These are phyloP conservation scores for Thripadectes ignobilis DNA, from an alignment of 2,797 vertebrate species.

Conservation along the genomic window DNA sequence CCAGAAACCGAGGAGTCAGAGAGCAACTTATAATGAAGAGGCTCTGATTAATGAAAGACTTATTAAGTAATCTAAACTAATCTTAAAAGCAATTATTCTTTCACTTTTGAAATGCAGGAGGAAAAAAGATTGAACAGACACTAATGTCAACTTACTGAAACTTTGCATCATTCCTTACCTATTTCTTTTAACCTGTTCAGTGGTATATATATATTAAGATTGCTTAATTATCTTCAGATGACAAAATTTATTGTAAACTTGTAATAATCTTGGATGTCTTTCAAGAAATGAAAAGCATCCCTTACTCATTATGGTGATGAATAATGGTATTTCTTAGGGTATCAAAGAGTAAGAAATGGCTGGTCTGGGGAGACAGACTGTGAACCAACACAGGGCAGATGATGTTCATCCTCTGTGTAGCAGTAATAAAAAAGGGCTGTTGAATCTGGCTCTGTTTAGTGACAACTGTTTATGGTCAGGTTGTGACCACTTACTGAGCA, in stretches of 20 bases:
- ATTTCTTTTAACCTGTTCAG: neutral
- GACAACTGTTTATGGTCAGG: neutral
- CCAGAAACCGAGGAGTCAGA: neutral
- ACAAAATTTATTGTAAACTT: slow-evolving; percentile 29
- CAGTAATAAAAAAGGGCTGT: rapidly evolving
- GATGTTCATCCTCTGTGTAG: neutral
- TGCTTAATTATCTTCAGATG: slow-evolving; percentile 7
- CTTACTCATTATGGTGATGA: neutral
- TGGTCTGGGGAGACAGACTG: neutral
- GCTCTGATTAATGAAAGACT: neutral
- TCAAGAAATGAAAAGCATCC: slow-evolving; percentile 7
- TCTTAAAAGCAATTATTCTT: neutral
- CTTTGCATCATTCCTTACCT: neutral
- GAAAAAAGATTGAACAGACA: neutral
- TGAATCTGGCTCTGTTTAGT: neutral
- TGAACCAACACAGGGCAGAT: neutral
- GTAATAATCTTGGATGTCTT: neutral
- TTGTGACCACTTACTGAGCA: neutral
- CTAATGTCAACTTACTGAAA: neutral
- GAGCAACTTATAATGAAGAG: neutral
- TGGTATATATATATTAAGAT: slow-evolving; percentile 1
- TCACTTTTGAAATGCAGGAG: neutral
- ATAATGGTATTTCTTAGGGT: neutral
- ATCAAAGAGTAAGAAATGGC: neutral
- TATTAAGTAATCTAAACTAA: neutral